Conservation (phyloP, 2,113 vertebrate species). For the Ovis aries region ARS-UI_Ramb_v3.0 NC_056080.1:53540501-53541000, state of each 20-base stretch:
- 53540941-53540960: neutral
- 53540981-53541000: neutral
- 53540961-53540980: neutral
- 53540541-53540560: neutral
- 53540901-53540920: neutral
- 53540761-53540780: neutral
- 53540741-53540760: neutral
- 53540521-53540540: neutral
- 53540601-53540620: neutral
- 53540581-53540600: neutral
- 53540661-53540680: neutral
- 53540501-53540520: neutral
- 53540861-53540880: neutral
- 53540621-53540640: neutral
- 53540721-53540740: neutral
- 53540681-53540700: neutral
- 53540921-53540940: neutral
- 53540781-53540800: neutral
- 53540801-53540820: neutral
- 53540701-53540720: neutral
- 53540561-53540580: neutral
- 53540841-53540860: neutral
- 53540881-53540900: neutral
- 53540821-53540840: neutral
- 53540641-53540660: neutral